These are phyloP conservation scores for Schizothorax lantsangensis DNA, from an alignment of 2,797 vertebrate genomes.

Conservation along the genomic window DNA sequence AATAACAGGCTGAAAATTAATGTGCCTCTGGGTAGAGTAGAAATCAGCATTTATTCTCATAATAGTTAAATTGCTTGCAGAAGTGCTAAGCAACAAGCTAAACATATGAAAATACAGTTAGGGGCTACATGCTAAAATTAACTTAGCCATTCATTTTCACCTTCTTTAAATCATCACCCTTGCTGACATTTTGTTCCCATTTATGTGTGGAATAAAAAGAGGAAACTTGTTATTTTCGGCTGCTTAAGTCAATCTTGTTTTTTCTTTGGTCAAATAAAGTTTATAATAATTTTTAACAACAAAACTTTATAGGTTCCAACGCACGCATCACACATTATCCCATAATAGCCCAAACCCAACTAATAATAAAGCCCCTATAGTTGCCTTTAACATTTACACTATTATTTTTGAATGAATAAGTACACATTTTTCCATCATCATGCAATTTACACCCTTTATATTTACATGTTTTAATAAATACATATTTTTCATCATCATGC, in stretches of 20 bases:
- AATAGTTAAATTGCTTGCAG: neutral
- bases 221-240: neutral
- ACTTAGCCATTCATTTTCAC: neutral
- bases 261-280: neutral
- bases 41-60: neutral
- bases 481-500: neutral
- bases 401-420: neutral
- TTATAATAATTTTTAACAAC: neutral
- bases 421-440: neutral
- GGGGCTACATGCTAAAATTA: neutral
- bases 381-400: neutral
- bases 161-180: neutral
- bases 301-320: neutral
- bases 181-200: neutral
- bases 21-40: neutral
- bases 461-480: neutral
- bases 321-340: neutral
- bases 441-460: neutral
- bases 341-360: neutral
- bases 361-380: neutral
- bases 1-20: neutral
- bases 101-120: neutral
- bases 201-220: neutral
- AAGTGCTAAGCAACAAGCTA: slow-evolving; percentile 1
- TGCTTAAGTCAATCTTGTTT: neutral